Evolutionary conservation across 2,113 vertebrate species (phyloP), one percentile per base, ranked within the genome.

Genomic region (Sylvietta virens): DNA sequence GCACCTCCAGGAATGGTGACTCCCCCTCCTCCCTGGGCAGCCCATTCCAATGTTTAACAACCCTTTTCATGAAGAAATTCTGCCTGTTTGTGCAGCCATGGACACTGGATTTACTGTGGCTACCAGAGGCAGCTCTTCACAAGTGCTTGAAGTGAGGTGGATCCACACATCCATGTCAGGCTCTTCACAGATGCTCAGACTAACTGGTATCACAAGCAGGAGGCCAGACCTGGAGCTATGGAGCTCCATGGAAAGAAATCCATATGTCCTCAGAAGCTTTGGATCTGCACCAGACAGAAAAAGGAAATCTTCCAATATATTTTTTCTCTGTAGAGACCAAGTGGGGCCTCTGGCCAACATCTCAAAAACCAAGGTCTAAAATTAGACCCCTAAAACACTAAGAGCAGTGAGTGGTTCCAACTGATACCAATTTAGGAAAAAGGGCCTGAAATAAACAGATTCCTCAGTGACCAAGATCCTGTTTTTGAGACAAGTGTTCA

Each of bases 351-450:
- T 78, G 47, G 76, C 95, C 95, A 94, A 47, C 12, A 11, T 70
- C 44, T 91, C 60, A 81, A 92, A 80, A 92, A 51, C 13, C 2
- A 13, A 40, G 58, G 27, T 56, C 91, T 95, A 96, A 97, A 94
- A 88, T 95, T 94, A 93, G 92, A 48, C 47, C 62, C 88, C 57
- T 51, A 42, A 86, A 96, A 96, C 88, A 83, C 86, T 81, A 81
- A 81, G 67, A 81, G 27, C 35, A 51, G 23, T 45, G 62, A 82
- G 35, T 42, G 60, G 56, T 86, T 96, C 95, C 91, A 86, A 78
- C 47, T 95, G 94, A 96, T 94, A 96, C 92, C 92, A 94, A 96
- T 92, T 96, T 95, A 94, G 91, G 95, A 91, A 95, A 83, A 93
- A 94, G 45, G 58, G 54, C 66, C 62, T 3, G 83, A 96, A 97